A percentile compares a stretch with the other conserved stretches of the same genome.
These are phyloP conservation scores for Trichacis sp. DNA, from an alignment of 2,888 invertebrate genomes.

Conservation along the genomic window DNA sequence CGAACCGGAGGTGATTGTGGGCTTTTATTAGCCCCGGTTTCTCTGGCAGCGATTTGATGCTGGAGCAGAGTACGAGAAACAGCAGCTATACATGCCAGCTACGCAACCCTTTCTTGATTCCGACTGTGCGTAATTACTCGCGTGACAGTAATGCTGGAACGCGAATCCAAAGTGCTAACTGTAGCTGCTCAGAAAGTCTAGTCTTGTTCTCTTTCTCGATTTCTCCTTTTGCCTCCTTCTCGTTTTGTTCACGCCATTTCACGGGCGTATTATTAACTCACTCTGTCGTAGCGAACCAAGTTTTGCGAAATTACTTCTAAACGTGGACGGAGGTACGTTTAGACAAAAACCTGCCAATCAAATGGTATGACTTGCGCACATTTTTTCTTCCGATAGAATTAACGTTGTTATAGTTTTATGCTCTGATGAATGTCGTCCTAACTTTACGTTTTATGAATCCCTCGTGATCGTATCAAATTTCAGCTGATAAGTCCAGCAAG, in stretches of 20 bases:
- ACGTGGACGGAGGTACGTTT: not conserved
- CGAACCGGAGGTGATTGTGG: constrained; percentile 69
- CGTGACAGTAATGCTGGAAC: constrained; percentile 66
- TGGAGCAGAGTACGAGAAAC: constrained; percentile 34
- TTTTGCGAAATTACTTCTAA: not conserved
- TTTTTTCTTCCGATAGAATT: no score
- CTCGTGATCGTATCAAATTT: constrained; percentile 43
- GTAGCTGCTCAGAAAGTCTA: constrained; percentile 42
- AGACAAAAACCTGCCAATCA: not conserved
- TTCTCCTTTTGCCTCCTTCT: constrained; percentile 26
- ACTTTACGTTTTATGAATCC: constrained; percentile 32
- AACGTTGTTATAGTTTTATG: no score
- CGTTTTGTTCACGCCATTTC: constrained; percentile 22
- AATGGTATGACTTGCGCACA: no score
- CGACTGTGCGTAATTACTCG: constrained; percentile 64
- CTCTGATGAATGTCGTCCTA: constrained; percentile 31
- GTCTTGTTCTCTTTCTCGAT: constrained; percentile 30
- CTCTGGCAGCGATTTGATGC: constrained; percentile 49
- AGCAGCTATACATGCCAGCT: constrained; percentile 35
- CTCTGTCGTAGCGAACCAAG: not conserved
- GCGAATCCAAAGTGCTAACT: constrained; percentile 50
- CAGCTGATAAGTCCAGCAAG: constrained; percentile 45
- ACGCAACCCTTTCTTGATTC: constrained; percentile 48
- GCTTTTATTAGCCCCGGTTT: constrained; percentile 69
- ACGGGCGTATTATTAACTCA: constrained; percentile 37